These are phyloP conservation scores for Brachionus rotundiformis DNA, from an alignment of 1,140 invertebrate genomes.

Conservation along the genomic window DNA sequence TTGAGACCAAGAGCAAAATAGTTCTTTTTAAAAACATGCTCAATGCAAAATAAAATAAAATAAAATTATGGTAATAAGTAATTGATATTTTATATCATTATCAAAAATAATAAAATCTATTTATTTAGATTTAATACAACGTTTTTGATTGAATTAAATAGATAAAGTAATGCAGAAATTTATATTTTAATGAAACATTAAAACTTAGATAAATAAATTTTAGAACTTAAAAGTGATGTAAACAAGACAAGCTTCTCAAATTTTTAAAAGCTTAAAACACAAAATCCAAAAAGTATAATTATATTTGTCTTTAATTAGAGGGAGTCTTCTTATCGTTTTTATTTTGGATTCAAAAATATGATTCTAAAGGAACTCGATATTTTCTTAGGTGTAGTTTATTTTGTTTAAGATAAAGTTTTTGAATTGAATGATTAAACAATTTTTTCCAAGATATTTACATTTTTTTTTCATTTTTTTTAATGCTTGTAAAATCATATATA, in stretches of 20 bases:
- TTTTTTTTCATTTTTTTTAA: neutral
- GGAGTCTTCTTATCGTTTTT: neutral
- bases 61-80: constrained; percentile 17
- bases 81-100: constrained; percentile 22
- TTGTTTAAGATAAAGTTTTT: neutral
- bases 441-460: neutral
- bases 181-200: neutral
- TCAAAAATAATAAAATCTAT: constrained; percentile 2
- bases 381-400: neutral
- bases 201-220: neutral
- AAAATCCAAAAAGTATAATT: neutral
- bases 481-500: neutral
- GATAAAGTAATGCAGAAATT: neutral
- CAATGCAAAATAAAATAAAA: neutral
- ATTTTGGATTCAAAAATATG: too few relatives aligned
- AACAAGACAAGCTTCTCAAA: neutral
- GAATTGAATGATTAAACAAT: neutral
- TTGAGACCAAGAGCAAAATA: neutral
- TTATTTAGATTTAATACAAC: neutral
- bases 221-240: neutral
- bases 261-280: neutral
- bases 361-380: too few relatives aligned
- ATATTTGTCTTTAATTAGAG: neutral
- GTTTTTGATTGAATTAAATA: neutral
- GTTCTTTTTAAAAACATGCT: neutral